A percentile compares a stretch with the other conserved stretches of the same genome.
Evolutionary conservation across 2,888 invertebrate species (phyloP).

Genomic region (Dioctria rufipes): DNA sequence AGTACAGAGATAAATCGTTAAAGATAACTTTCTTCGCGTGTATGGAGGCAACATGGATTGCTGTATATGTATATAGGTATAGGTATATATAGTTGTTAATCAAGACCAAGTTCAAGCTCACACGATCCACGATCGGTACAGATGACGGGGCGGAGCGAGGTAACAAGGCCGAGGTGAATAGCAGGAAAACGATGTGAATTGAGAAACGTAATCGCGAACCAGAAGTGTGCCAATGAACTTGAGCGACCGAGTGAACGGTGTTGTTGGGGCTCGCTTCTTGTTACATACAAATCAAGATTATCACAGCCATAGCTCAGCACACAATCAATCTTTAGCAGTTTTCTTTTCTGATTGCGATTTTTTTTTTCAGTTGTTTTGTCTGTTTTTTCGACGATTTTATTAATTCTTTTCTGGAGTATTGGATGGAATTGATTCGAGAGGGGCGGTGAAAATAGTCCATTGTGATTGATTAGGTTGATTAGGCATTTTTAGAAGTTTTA

Average conservation of each 20-base stretch:
- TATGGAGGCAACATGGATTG: conserved; percentile 32
- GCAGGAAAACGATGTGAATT: neutral
- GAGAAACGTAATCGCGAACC: conserved; percentile 44
- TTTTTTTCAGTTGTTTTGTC: neutral
- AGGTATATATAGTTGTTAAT: neutral
- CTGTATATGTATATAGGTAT: neutral
- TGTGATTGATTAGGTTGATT: too few relatives aligned
- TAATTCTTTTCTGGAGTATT: too few relatives aligned
- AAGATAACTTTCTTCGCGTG: conserved; percentile 49
- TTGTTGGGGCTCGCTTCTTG: conserved; percentile 21
- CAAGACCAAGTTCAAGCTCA: conserved; percentile 48
- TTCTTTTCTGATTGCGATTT: conserved; percentile 33
- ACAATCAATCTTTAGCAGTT: conserved; percentile 43
- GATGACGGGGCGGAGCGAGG: too few relatives aligned
- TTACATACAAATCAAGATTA: conserved; percentile 17
- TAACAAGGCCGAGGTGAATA: neutral
- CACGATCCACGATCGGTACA: neutral
- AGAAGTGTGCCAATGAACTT: conserved; percentile 61
- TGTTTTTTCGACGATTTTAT: too few relatives aligned
- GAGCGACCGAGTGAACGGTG: conserved; percentile 60
- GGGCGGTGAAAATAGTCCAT: too few relatives aligned
- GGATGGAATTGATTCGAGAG: too few relatives aligned
- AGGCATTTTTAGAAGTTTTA: too few relatives aligned
- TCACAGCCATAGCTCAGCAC: neutral
- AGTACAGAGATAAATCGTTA: conserved; percentile 23